Base-by-base conservation (phyloP, 2,797 vertebrate species). In the Danio aesculapii region DNA sequence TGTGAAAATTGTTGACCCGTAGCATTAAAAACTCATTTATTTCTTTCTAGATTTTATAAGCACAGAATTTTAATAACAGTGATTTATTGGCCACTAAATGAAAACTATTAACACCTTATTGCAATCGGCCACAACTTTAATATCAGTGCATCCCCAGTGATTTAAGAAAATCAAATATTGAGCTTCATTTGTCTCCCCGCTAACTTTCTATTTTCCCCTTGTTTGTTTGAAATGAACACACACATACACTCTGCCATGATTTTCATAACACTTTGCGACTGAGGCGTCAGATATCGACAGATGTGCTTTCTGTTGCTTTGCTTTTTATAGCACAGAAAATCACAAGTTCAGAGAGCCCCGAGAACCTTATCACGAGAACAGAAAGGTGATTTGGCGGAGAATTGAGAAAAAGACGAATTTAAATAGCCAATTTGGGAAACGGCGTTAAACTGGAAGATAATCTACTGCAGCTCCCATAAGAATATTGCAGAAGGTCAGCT, bases 171-270 rank as follows among this genome's bases (percentile, higher is more conserved):
- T 43, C 14, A 41, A 21, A 53, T 17, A 70, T 70, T 53, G 30
- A 70, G 12, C 14, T 16, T 6, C 50, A 11, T 69, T 44, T 17
- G 39, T 52, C 52, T 8, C 12, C 4, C 46, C 5, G 19, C 46
- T 44, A 57, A 57, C 39, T 57, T 30, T 71, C 16, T n/a, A 71
- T 55, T 55, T 69, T 53, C 49, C 49, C 21, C 67, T 69, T 70
- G 52, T 44, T 71, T 71, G 52, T 53, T 53, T 71, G 52, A 71
- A 71, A 71, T 57, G n/a, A 71, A 57, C n/a, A 19, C 52, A 43
- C 30, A 17, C 50, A 43, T 41, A 70, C 39, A 57, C 69, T 57
- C 41, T 17, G 4, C 13, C 52, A 57, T 57, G 69, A 44, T 44
- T 71, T 71, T 71, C 52, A 71, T 44, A 57, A 72, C 69, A 57